Evolutionary conservation across 2,797 vertebrate species (phyloP).

Genomic region (Prunella strophiata): DNA sequence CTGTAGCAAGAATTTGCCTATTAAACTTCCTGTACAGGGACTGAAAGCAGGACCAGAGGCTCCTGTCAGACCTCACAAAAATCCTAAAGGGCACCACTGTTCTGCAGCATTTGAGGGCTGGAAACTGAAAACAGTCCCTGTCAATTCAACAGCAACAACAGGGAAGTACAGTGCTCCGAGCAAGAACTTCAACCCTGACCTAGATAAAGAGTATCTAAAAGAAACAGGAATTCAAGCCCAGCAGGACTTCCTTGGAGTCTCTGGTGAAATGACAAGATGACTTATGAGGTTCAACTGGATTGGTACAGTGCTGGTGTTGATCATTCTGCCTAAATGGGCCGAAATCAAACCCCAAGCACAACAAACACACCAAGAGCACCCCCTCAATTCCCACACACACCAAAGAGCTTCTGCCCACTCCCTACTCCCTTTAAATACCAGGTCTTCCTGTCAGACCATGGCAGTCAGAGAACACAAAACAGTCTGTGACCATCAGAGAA

Average conservation of each 20-base stretch:
- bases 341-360: background rate
- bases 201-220: background rate
- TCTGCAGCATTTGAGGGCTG: background rate
- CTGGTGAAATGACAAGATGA: background rate
- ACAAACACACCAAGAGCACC: background rate
- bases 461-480: background rate
- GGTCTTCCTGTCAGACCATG: background rate
- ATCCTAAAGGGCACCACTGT: background rate
- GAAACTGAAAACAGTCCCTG: background rate
- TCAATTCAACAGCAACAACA: background rate
- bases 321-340: background rate
- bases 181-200: background rate
- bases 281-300: background rate
- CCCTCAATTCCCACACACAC: background rate
- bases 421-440: fast-evolving
- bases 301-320: background rate
- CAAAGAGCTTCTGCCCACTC: background rate
- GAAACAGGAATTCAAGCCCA: background rate
- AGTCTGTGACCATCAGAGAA: background rate
- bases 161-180: background rate
- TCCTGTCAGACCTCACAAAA: background rate
- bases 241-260: background rate
- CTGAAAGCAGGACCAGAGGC: background rate
- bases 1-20: background rate
- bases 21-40: background rate